phyloP scores from a whole-genome alignment of 2,797 vertebrate genomes.

The Atherinosoma microstoma region DNA sequence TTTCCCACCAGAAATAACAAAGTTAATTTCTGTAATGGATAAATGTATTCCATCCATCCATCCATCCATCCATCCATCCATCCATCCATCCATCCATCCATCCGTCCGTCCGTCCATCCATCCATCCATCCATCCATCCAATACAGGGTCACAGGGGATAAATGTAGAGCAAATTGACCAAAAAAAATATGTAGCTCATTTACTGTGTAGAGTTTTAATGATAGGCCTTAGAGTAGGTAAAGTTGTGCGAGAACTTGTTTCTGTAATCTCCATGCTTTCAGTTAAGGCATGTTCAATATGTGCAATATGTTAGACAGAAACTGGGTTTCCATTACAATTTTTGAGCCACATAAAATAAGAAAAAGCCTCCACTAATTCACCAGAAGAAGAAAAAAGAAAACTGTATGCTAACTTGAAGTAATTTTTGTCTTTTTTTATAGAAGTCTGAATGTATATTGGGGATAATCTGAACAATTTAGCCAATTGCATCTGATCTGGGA shows the following conservation, averaged over 20 bases:
- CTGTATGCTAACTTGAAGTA: neutral
- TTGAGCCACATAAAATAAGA: neutral
- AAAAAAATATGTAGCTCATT: neutral
- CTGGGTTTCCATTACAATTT: neutral
- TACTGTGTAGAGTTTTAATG: neutral
- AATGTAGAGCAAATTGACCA: neutral
- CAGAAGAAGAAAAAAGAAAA: neutral
- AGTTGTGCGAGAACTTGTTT: neutral
- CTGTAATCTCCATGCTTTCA: neutral
- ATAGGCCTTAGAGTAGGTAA: neutral
- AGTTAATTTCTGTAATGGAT: neutral
- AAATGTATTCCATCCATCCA: neutral
- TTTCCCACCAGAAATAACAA: conserved; percentile 20
- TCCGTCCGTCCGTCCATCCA: no score
- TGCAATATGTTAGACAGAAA: neutral
- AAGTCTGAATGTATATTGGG: neutral
- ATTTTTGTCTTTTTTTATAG: neutral
- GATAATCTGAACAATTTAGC: neutral
- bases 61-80: no score
- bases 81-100: no score
- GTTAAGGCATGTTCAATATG: neutral
- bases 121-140: no score
- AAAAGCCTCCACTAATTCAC: neutral
- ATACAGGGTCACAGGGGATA: no score
- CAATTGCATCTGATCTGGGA: neutral